Percentiles rank a stretch among this genome's conserved stretches.
These are phyloP conservation scores for Drosophila lowei DNA, from an alignment of 1,140 invertebrate species.

Conservation along the genomic window DNA sequence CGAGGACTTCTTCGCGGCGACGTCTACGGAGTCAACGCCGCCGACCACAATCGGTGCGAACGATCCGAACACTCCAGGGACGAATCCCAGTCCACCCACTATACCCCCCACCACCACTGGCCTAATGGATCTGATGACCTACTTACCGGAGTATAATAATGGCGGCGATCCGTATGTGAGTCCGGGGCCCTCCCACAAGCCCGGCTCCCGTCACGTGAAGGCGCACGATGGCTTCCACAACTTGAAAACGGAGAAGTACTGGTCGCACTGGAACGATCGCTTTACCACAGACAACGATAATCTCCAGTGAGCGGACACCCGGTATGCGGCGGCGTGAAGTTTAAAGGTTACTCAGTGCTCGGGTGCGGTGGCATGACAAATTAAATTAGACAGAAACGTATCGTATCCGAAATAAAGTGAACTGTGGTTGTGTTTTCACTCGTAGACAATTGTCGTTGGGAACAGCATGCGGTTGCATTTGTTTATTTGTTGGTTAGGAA, in stretches of 20 bases:
- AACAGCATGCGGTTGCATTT: too few relatives aligned
- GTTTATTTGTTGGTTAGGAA: too few relatives aligned
- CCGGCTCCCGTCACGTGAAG: conserved; percentile 18
- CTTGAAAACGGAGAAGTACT: conserved; percentile 30
- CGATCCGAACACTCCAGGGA: neutral
- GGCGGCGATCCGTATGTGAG: conserved; percentile 24
- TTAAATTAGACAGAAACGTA: conserved; percentile 6
- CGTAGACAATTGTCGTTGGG: too few relatives aligned
- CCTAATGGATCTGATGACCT: conserved; percentile 31
- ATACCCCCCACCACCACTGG: neutral
- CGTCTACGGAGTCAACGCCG: too few relatives aligned
- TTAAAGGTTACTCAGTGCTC: too few relatives aligned
- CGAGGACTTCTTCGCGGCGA: too few relatives aligned
- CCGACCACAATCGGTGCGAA: too few relatives aligned
- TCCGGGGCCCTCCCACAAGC: conserved; percentile 4
- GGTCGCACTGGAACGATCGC: conserved; percentile 55
- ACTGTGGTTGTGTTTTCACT: conserved; percentile 1
- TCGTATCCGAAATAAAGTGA: conserved; percentile 4
- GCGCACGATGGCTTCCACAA: conserved; percentile 65
- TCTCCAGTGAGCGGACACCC: too few relatives aligned
- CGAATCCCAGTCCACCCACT: neutral
- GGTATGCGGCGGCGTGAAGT: too few relatives aligned
- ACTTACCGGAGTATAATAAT: conserved; percentile 18
- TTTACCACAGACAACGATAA: conserved; percentile 24
- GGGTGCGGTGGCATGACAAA: neutral